These are phyloP conservation scores for Cheirogaleus major DNA, from an alignment of 2,797 vertebrate genomes.

Conservation along the genomic window DNA sequence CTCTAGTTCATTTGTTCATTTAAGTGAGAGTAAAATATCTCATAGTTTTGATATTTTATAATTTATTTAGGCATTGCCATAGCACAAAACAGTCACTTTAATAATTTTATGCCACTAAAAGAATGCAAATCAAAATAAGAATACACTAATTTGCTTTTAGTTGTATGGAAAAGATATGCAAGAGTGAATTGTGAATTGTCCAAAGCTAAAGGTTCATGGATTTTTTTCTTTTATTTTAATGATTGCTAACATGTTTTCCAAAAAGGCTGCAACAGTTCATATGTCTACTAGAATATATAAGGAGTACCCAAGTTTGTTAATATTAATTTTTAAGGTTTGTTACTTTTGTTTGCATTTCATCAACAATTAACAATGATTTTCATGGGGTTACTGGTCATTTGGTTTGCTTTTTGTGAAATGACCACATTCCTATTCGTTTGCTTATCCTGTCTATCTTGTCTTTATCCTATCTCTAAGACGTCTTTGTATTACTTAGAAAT, in stretches of 20 bases:
- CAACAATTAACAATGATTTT: constrained; percentile 6
- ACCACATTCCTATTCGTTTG: background rate
- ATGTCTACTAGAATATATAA: background rate
- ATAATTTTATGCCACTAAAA: background rate
- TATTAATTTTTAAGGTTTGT: background rate
- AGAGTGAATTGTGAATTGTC: background rate
- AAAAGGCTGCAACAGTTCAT: background rate
- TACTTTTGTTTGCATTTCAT: background rate
- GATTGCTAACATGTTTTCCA: background rate
- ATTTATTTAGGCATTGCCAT: background rate
- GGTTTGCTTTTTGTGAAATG: background rate
- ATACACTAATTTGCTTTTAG: background rate
- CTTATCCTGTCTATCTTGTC: background rate
- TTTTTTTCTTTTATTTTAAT: background rate
- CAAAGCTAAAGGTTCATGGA: background rate
- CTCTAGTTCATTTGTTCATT: constrained; percentile 16
- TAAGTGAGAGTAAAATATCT: background rate
- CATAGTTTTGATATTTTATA: background rate
- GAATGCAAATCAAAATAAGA: background rate
- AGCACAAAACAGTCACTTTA: background rate
- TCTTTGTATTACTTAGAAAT: background rate
- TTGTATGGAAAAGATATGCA: background rate
- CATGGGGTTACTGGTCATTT: background rate
- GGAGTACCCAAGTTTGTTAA: background rate
- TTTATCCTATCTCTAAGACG: background rate